phyloP scores from a whole-genome alignment of 2,113 vertebrate genomes.

The Dolichotis patagonum region DNA sequence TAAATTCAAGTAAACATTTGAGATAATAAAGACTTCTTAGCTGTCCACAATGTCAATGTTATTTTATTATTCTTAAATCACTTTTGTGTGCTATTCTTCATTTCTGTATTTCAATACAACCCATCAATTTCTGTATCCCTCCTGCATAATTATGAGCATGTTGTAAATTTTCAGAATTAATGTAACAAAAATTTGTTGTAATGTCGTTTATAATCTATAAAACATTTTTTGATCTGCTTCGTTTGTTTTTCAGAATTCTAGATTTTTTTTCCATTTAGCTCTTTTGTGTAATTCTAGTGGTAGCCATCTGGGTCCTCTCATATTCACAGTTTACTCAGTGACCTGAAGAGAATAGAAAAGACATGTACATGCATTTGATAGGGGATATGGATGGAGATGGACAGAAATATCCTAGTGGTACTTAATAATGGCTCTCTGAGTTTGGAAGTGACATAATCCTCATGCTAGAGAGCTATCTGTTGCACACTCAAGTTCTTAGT shows the following conservation, averaged over 20 bases:
- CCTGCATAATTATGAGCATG: not conserved
- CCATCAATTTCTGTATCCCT: conserved; percentile 32
- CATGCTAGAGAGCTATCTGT: not conserved
- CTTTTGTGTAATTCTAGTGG: not conserved
- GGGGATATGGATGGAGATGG: not conserved
- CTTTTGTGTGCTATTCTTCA: conserved; percentile 23
- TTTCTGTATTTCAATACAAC: not conserved
- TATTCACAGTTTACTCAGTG: not conserved
- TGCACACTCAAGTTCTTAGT: not conserved
- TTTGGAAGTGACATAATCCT: conserved; percentile 17
- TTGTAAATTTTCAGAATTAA: conserved; percentile 15
- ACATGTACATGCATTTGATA: not conserved
- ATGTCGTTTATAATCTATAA: conserved; percentile 6
- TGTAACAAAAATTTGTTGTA: not conserved
- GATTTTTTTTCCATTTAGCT: conserved; percentile 45
- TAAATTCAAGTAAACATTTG: conserved; percentile 30
- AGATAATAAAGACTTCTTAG: conserved; percentile 36
- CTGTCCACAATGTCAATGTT: not conserved
- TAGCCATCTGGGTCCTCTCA: not conserved
- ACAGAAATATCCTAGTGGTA: not conserved
- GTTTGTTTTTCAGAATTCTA: conserved; percentile 32
- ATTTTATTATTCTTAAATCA: conserved; percentile 70
- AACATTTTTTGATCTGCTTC: not conserved
- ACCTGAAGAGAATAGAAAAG: conserved; percentile 31
- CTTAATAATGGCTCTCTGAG: not conserved